A percentile compares a stretch with the other conserved stretches of the same genome.
Conservation (phyloP, 2,797 vertebrate species). For the Falco rusticolus region DNA sequence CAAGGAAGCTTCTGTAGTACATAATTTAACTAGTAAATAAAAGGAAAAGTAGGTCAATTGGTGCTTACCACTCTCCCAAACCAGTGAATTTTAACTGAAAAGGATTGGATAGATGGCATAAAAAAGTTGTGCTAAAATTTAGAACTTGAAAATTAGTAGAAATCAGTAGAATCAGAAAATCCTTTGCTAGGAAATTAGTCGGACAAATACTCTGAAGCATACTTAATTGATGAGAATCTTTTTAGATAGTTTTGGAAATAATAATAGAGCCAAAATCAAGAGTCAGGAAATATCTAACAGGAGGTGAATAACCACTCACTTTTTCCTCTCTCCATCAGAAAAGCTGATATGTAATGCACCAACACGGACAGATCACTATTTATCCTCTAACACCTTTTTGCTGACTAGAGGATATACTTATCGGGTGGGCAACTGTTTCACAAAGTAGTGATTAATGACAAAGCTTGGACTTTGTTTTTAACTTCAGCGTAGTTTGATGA, state of each 20-base stretch:
- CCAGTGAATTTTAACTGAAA: slow-evolving; percentile 18
- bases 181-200: not conserved
- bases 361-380: not conserved
- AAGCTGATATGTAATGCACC: not conserved
- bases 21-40: slow-evolving; percentile 63
- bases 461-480: not conserved
- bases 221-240: not conserved
- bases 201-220: not conserved
- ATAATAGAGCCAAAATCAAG: not conserved
- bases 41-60: slow-evolving; percentile 60
- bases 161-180: not conserved
- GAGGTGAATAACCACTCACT: not conserved
- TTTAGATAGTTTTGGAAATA: not conserved
- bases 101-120: not conserved
- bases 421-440: rapidly evolving
- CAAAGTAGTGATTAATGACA: not conserved
- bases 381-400: not conserved
- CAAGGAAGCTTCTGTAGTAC: slow-evolving; percentile 29
- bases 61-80: not conserved
- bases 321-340: not conserved
- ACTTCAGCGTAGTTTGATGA: not conserved
- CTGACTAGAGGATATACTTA: not conserved
- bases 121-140: not conserved
- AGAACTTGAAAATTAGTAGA: not conserved
- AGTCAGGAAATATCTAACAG: not conserved